Conservation (phyloP, 2,888 invertebrate species). For the Tetanocera ferruginea region DNA sequence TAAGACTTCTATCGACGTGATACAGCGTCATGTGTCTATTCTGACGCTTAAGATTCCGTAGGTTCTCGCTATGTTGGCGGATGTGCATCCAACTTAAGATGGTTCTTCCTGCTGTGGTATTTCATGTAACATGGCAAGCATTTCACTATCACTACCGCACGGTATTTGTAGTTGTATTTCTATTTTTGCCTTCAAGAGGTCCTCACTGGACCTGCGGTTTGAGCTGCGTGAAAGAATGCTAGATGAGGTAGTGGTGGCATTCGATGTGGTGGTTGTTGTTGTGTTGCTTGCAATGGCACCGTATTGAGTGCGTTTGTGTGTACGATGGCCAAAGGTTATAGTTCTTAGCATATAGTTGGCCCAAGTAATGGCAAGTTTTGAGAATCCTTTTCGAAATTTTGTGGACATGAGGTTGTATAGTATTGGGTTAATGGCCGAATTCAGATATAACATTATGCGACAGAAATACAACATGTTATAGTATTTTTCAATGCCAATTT, state of each 20-base stretch:
- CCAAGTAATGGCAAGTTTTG: conserved; percentile 71
- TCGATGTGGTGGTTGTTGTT: conserved; percentile 73
- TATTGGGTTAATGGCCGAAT: conserved; percentile 91
- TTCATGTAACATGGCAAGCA: conserved; percentile 61
- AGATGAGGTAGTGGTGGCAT: conserved; percentile 70
- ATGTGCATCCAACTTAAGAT: too few species aligned
- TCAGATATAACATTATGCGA: conserved; percentile 88
- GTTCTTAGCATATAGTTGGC: conserved; percentile 44
- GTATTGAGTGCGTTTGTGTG: conserved; percentile 37
- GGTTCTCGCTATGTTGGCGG: too few species aligned
- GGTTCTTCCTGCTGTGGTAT: conserved; percentile 1
- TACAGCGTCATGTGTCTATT: too few species aligned
- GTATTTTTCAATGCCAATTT: conserved; percentile 82
- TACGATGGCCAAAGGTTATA: conserved; percentile 54
- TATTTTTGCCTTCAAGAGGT: conserved; percentile 51
- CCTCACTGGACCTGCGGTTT: conserved; percentile 72
- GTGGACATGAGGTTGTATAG: conserved; percentile 94
- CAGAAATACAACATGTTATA: conserved; percentile 87
- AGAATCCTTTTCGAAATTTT: conserved; percentile 87
- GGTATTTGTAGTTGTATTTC: conserved; percentile 61
- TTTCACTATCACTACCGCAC: conserved; percentile 58
- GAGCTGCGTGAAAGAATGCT: conserved; percentile 76
- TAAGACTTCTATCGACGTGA: too few species aligned
- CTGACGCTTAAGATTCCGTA: too few species aligned
- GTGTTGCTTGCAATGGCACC: conserved; percentile 63